Base-by-base conservation (phyloP, 2,797 vertebrate species). In the Sorex maritimensis region DNA sequence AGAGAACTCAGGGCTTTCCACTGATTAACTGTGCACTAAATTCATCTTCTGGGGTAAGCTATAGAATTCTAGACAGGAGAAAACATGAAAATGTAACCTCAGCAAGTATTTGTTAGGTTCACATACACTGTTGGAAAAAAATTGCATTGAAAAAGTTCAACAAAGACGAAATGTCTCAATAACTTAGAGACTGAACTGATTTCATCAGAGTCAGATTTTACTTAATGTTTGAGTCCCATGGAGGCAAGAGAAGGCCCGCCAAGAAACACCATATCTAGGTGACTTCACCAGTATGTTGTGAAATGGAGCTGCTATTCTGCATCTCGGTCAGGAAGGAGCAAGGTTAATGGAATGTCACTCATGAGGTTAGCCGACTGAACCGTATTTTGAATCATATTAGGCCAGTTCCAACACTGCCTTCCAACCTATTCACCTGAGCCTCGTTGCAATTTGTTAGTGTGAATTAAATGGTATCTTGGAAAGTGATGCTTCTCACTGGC, bases 401-500 rank as follows among this genome's bases (percentile, higher is more conserved):
- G 79, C 34, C 69, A 34, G 55, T 46, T 88, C n/a, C 7, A 71
- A 79, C 46, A 65, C 5, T 2, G 44, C 81, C 72, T 71, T 71
- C 58, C 24, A 65, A 61, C 1, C 15, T 11, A 6, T 8, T 82
- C 73, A 82, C 68, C 74, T 74, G 49, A 86, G 38, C 46, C 19
- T 86, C 67, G 3, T 0, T 2, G 1, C 2, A 58, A 88, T 79
- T 58, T 19, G 63, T 83, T 30, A 55, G 91, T 55, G 73, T 78
- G 82, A 94, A 92, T 67, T 79, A 75, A 69, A 63, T 41, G 44
- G 73, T 82, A 72, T 34, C 52, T 21, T 30, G 38, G 26, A 7
- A 81, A 87, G 73, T 13, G 81, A 23, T 61, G 74, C 65, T 80
- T 63, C 88, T 52, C 81, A 90, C 83, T n/a, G 4, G 81, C 44